phyloP scores from a whole-genome alignment of 1,140 invertebrate species.

The Andrena cerasifolii region DNA sequence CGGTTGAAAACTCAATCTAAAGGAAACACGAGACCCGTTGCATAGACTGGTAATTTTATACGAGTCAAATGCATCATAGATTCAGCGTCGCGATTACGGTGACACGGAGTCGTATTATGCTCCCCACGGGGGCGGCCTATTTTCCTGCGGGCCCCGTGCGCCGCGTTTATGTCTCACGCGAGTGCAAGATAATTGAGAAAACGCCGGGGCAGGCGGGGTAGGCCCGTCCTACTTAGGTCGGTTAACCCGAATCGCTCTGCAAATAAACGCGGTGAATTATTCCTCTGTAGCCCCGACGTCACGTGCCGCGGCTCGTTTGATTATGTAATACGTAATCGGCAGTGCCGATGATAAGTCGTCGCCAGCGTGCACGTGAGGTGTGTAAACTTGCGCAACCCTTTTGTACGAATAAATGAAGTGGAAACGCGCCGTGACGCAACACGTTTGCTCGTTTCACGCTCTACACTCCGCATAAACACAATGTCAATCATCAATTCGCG shows the following conservation, averaged over 20 bases:
- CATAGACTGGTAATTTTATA: constrained; percentile 49
- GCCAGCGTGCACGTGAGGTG: constrained; percentile 4
- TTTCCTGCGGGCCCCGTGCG: constrained; percentile 27
- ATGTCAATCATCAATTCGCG: too few relatives aligned
- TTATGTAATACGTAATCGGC: constrained; percentile 35
- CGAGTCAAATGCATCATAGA: constrained; percentile 47
- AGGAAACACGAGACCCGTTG: constrained; percentile 49
- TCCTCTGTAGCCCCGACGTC: background rate
- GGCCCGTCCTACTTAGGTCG: constrained; percentile 28
- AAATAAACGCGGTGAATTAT: constrained; percentile 29
- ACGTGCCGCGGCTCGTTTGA: background rate
- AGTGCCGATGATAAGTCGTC: constrained; percentile 16
- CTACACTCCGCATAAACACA: too few relatives aligned
- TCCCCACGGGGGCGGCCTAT: constrained; percentile 31
- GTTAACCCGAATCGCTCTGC: constrained; percentile 51
- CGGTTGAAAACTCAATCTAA: constrained; percentile 52
- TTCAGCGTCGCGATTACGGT: constrained; percentile 37
- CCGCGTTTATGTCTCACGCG: constrained; percentile 41
- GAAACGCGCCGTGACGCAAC: background rate
- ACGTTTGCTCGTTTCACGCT: too few relatives aligned
- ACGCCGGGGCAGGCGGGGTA: constrained; percentile 40
- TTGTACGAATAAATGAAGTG: background rate
- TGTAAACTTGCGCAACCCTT: background rate
- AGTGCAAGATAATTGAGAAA: constrained; percentile 63
- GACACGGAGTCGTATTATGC: constrained; percentile 48